phyloP scores from a whole-genome alignment of 2,113 vertebrate species.

The Glaucidium brasilianum region DNA sequence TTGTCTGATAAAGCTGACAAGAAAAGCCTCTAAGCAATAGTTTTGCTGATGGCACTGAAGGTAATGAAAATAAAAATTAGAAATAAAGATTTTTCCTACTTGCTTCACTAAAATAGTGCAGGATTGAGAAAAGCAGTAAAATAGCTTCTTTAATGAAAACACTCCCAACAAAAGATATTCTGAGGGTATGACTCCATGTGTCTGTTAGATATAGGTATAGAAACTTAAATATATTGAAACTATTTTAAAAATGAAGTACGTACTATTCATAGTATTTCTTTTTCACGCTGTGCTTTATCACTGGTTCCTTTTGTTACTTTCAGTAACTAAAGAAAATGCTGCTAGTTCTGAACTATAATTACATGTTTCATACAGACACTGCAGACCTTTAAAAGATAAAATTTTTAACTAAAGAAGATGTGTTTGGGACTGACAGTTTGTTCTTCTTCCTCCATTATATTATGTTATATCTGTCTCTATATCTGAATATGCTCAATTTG shows the following conservation, averaged over 20 bases:
- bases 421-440: background rate
- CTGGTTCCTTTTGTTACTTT: background rate
- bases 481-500: background rate
- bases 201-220: background rate
- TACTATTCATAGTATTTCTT: background rate
- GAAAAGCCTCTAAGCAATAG: background rate
- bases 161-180: background rate
- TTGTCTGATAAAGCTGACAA: background rate
- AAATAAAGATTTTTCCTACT: slow-evolving; percentile 1
- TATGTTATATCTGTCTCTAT: background rate
- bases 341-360: background rate
- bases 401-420: background rate
- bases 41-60: background rate
- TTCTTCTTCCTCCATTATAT: background rate
- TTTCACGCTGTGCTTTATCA: background rate
- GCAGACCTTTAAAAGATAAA: background rate
- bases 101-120: background rate
- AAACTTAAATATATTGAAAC: background rate
- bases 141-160: background rate
- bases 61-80: background rate
- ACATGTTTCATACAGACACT: background rate
- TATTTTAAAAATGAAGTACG: background rate
- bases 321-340: background rate
- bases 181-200: background rate
- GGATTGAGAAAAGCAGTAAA: background rate